Evolutionary conservation across 2,797 vertebrate species (phyloP).

Genomic region (Peromyscus melanophrys): DNA sequence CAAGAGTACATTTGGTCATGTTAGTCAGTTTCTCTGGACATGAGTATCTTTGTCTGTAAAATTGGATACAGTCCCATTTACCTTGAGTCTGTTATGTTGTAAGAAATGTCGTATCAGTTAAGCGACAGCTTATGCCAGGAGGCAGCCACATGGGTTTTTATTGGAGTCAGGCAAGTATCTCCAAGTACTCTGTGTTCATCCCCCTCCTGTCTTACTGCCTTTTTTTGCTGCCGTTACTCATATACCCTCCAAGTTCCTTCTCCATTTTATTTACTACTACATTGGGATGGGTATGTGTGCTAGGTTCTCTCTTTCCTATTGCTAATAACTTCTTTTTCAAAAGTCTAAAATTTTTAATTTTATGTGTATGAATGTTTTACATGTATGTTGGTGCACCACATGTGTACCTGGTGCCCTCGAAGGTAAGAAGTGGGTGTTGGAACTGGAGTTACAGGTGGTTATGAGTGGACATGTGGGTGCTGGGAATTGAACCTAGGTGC

Average conservation of each 20-base stretch:
- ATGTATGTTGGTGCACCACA: neutral
- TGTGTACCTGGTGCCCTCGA: neutral
- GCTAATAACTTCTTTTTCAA: neutral
- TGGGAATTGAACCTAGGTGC: neutral
- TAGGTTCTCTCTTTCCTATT: neutral
- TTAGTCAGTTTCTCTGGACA: conserved; percentile 42
- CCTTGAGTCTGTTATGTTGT: neutral
- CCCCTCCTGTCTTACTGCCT: neutral
- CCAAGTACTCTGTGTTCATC: neutral
- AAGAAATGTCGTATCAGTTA: conserved; percentile 32
- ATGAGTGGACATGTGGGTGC: neutral
- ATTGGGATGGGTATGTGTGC: neutral
- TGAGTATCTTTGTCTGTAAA: neutral
- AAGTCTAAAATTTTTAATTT: neutral
- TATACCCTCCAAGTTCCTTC: neutral
- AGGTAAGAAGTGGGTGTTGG: neutral
- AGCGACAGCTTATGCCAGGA: neutral
- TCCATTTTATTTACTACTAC: neutral
- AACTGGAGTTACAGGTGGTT: neutral
- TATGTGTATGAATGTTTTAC: neutral
- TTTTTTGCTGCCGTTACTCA: neutral
- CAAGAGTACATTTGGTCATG: neutral
- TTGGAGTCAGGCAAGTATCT: neutral
- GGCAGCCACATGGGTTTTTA: neutral
- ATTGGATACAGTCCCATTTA: neutral